A percentile compares a stretch with the other conserved stretches of the same genome.
These are phyloP conservation scores for Gasteruption jaculator DNA, from an alignment of 2,888 invertebrate genomes.

Conservation along the genomic window DNA sequence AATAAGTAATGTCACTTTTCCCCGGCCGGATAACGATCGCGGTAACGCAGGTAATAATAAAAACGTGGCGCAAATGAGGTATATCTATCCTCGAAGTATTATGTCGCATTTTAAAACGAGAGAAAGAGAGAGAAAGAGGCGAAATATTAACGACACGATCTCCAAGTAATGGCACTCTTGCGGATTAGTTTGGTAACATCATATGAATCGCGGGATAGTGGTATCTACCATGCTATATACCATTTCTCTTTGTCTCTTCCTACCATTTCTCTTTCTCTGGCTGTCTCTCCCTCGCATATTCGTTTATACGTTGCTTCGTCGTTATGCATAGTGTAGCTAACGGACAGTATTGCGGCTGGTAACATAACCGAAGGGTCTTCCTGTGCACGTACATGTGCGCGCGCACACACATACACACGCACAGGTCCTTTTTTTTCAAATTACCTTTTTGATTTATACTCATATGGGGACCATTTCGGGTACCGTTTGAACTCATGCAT, in stretches of 20 bases:
- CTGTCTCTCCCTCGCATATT: too few species aligned
- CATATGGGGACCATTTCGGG: slow-evolving; percentile 26
- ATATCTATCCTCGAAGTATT: too few species aligned
- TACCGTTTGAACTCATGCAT: slow-evolving; percentile 17
- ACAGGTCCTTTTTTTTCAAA: slow-evolving; percentile 27
- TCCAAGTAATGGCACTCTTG: slow-evolving; percentile 33
- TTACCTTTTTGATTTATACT: slow-evolving; percentile 40
- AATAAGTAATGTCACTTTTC: too few species aligned
- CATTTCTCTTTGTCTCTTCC: too few species aligned
- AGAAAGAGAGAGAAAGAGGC: too few species aligned
- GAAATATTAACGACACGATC: slow-evolving; percentile 26
- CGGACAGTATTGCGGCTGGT: slow-evolving; percentile 6
- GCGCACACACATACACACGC: slow-evolving; percentile 1
- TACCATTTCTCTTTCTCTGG: too few species aligned
- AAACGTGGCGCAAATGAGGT: too few species aligned
- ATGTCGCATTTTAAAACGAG: too few species aligned
- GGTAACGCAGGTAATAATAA: too few species aligned
- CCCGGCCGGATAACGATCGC: too few species aligned
- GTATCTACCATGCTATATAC: too few species aligned
- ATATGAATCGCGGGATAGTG: not conserved
- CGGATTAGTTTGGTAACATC: slow-evolving; percentile 31
- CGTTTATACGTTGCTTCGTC: too few species aligned
- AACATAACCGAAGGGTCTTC: slow-evolving; percentile 10
- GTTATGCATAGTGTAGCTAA: slow-evolving; percentile 3
- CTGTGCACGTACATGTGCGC: slow-evolving; percentile 12